phyloP scores from a whole-genome alignment of 2,888 invertebrate genomes.

The Stenolophus ochropezus region DNA sequence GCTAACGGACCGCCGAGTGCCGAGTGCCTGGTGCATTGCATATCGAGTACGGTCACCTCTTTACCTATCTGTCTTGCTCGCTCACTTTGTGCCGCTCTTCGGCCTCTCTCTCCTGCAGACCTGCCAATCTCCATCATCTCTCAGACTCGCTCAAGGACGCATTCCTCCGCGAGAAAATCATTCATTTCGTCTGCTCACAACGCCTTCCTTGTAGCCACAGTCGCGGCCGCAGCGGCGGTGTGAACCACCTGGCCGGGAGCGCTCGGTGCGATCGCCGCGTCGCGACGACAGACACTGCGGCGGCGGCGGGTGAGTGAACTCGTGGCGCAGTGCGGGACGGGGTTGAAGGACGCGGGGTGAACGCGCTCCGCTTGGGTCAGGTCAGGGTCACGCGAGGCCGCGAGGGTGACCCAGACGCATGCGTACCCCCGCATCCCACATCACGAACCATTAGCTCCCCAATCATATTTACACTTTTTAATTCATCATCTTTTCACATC shows the following conservation, averaged over 20 bases:
- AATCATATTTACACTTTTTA: slow-evolving; percentile 29
- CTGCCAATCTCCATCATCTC: slow-evolving; percentile 59
- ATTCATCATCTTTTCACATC: not conserved
- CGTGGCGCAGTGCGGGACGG: not conserved
- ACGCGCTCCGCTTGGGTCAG: slow-evolving; percentile 43
- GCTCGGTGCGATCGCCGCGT: slow-evolving; percentile 9
- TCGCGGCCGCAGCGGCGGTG: too few relatives aligned
- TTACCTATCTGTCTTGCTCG: slow-evolving; percentile 28
- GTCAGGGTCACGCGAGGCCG: slow-evolving; percentile 54
- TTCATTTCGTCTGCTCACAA: slow-evolving; percentile 50
- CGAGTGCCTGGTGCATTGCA: slow-evolving; percentile 39
- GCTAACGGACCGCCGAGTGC: slow-evolving; percentile 51
- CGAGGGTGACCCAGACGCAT: slow-evolving; percentile 53
- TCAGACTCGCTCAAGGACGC: slow-evolving; percentile 57
- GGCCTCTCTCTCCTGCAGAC: slow-evolving; percentile 16
- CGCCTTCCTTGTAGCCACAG: too few relatives aligned
- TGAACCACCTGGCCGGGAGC: slow-evolving; percentile 30
- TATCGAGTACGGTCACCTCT: slow-evolving; percentile 54
- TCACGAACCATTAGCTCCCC: slow-evolving; percentile 19
- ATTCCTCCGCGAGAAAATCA: slow-evolving; percentile 55
- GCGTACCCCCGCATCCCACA: slow-evolving; percentile 28
- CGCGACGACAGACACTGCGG: slow-evolving; percentile 42
- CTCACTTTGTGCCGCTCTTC: slow-evolving; percentile 30
- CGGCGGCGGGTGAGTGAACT: slow-evolving; percentile 52
- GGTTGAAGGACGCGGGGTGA: slow-evolving; percentile 47